phyloP scores from a whole-genome alignment of 2,113 vertebrate species.

The Sakesphorus luctuosus region DNA sequence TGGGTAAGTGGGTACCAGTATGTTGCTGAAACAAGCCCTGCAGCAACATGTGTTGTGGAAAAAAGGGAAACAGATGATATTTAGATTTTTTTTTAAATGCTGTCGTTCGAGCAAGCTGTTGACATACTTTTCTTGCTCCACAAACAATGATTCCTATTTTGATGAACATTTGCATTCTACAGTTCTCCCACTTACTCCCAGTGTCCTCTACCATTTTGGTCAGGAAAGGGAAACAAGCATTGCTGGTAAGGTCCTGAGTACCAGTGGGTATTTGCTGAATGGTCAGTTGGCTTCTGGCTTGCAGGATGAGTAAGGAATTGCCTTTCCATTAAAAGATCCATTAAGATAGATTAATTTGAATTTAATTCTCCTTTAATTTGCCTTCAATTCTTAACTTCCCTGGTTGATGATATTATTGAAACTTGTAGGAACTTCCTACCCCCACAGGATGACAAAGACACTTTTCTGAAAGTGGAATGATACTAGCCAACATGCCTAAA shows the following conservation, averaged over 20 bases:
- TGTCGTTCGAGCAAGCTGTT: neutral
- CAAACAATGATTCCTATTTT: neutral
- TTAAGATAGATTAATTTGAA: neutral
- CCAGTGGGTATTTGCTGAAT: neutral
- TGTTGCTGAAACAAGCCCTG: neutral
- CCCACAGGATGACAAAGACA: neutral
- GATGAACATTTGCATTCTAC: neutral
- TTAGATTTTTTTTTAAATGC: neutral
- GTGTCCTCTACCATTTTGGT: neutral
- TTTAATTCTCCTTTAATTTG: slow-evolving; percentile 18
- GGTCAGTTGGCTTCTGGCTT: neutral
- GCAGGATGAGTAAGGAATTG: neutral
- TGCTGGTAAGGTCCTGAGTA: neutral
- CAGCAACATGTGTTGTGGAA: neutral
- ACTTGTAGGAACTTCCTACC: neutral
- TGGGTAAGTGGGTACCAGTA: neutral
- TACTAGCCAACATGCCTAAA: neutral
- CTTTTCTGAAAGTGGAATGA: neutral
- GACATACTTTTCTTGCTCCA: neutral
- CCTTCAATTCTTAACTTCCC: neutral
- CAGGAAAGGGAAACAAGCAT: neutral
- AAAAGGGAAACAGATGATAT: neutral
- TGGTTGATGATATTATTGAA: neutral
- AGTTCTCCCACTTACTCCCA: neutral
- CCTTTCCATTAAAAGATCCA: neutral